phyloP scores from a whole-genome alignment of 1,140 invertebrate species.

The Micrasema longulum region DNA sequence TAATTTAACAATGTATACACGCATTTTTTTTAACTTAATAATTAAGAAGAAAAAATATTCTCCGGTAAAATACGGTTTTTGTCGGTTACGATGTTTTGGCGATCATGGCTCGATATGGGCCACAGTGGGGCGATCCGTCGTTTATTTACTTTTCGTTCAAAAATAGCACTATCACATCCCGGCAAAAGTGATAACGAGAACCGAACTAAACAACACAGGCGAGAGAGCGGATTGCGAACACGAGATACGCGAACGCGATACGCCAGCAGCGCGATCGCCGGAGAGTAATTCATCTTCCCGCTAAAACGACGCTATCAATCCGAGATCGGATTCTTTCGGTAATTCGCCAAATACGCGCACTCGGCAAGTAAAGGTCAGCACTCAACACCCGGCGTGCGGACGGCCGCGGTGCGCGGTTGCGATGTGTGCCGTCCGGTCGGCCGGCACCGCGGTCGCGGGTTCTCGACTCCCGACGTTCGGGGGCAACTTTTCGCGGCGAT shows the following conservation, averaged over 20 bases:
- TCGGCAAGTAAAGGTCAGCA: conserved; percentile 16
- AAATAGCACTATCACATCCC: conserved; percentile 10
- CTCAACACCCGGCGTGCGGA: not conserved
- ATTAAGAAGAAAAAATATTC: too few species aligned
- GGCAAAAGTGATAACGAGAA: conserved; percentile 12
- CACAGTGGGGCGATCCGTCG: not conserved
- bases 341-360: conserved; percentile 26
- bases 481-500: conserved; percentile 33
- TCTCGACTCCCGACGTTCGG: conserved; percentile 14
- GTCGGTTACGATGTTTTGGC: too few species aligned
- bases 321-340: conserved; percentile 31
- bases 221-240: not conserved
- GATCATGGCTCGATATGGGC: too few species aligned
- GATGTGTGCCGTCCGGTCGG: not conserved
- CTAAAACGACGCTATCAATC: conserved; percentile 36
- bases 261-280: conserved; percentile 3
- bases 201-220: not conserved
- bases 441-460: not conserved
- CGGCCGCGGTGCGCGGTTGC: not conserved
- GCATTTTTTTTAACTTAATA: too few species aligned
- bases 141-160: conserved; percentile 4
- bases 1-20: too few species aligned
- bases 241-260: conserved; percentile 3
- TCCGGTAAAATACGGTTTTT: too few species aligned
- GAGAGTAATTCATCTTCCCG: conserved; percentile 32